These are phyloP conservation scores for Cecidostiba fungosa DNA, from an alignment of 2,888 invertebrate genomes.

Conservation along the genomic window DNA sequence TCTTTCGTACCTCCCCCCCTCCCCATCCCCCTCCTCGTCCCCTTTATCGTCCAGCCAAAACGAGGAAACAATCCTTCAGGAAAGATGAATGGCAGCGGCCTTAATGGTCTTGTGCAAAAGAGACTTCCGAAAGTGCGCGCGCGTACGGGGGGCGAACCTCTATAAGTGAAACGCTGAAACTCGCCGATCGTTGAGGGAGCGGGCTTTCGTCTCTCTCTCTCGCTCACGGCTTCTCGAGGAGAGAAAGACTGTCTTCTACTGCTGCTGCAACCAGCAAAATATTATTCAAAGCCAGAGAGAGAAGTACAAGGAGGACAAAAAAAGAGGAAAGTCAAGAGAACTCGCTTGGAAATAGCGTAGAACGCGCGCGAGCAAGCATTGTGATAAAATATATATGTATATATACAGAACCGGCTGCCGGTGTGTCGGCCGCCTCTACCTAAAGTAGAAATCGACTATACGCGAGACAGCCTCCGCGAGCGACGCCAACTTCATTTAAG, in stretches of 20 bases:
- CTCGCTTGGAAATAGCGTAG: neutral
- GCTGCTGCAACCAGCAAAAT: constrained; percentile 48
- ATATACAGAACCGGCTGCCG: neutral
- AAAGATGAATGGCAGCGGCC: constrained; percentile 65
- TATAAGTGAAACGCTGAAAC: constrained; percentile 45
- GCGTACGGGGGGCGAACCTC: neutral
- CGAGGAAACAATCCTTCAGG: constrained; percentile 64
- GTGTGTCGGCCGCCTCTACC: neutral
- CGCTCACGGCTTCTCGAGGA: neutral
- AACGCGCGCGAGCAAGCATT: neutral
- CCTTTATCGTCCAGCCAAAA: constrained; percentile 44
- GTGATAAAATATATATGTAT: constrained; percentile 15
- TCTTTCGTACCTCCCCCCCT: constrained; percentile 28
- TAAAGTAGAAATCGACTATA: constrained; percentile 43
- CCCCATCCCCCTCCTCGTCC: neutral
- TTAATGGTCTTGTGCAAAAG: constrained; percentile 61
- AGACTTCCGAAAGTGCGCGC: constrained; percentile 42
- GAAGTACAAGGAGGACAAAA: neutral
- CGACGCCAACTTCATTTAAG: constrained; percentile 75
- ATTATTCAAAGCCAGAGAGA: constrained; percentile 53
- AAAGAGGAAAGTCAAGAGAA: neutral
- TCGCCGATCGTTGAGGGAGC: constrained; percentile 45
- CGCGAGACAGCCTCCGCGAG: constrained; percentile 2
- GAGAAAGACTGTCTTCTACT: constrained; percentile 18
- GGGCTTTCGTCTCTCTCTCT: neutral